A percentile compares a stretch with the other conserved stretches of the same genome.
Evolutionary conservation across 2,888 invertebrate genomes (phyloP).

Genomic region (Parascotia fuliginaria): DNA sequence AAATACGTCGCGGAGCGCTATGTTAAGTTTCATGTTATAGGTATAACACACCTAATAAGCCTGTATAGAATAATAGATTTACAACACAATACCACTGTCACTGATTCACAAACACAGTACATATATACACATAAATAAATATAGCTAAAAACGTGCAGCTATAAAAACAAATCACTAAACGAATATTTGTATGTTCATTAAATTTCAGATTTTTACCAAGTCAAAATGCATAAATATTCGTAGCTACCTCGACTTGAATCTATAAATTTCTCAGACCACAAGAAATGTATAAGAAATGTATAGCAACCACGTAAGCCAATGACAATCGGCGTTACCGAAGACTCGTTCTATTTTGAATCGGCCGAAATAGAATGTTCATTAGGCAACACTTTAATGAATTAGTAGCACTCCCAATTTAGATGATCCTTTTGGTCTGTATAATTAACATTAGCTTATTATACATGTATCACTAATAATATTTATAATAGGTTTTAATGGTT

Average conservation of each 20-base stretch:
- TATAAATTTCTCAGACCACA: not conserved
- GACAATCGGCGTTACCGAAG: not conserved
- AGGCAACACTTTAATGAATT: conserved; percentile 4
- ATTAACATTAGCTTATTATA: not conserved
- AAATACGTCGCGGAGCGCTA: no score
- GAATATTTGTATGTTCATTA: not conserved
- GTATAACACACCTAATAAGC: no score
- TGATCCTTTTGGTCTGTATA: not conserved
- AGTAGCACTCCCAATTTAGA: not conserved
- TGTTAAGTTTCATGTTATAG: no score
- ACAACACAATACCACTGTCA: no score
- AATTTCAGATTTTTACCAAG: not conserved
- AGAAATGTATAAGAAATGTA: not conserved
- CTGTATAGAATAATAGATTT: no score
- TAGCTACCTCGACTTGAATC: not conserved
- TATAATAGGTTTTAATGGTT: no score
- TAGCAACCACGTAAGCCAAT: not conserved
- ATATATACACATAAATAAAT: no score
- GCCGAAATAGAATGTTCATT: conserved; percentile 7
- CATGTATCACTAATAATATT: not conserved
- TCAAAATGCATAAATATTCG: not conserved
- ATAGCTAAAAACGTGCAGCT: no score
- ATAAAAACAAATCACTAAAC: no score
- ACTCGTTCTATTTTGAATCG: conserved; percentile 3
- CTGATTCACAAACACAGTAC: no score